Conservation (phyloP, 2,797 vertebrate genomes). For the Hydrolagus colliei region DNA sequence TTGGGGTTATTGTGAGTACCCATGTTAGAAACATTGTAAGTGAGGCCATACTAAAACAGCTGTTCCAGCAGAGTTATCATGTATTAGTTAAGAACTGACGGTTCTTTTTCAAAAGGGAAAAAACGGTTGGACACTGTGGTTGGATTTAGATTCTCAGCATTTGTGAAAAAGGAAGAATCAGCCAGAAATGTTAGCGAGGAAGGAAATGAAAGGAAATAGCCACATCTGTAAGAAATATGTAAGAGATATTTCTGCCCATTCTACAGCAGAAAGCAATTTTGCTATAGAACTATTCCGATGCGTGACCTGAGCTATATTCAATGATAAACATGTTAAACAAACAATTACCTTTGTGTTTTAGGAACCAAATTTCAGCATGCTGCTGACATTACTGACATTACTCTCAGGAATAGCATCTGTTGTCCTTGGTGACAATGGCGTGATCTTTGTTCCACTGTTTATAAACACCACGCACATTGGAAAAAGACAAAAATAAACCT, state of each 20-base stretch:
- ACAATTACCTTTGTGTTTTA: not conserved
- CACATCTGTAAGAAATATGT: not conserved
- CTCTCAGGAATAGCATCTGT: not conserved
- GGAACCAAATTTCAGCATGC: not conserved
- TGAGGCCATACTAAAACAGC: no score
- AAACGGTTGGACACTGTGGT: no score
- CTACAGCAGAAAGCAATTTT: not conserved
- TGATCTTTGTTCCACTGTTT: not conserved
- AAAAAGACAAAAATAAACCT: constrained; percentile 11
- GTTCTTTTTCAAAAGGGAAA: no score
- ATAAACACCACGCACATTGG: not conserved
- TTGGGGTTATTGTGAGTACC: no score
- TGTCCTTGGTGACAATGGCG: not conserved
- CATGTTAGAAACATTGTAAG: no score
- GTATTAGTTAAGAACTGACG: no score
- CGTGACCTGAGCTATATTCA: not conserved
- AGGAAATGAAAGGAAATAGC: no score
- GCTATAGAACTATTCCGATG: not conserved
- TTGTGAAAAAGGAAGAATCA: no score
- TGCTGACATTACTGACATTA: not conserved
- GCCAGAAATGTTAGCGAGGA: no score
- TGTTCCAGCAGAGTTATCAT: no score
- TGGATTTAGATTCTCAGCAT: no score
- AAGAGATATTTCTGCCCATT: not conserved
- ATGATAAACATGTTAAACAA: not conserved